Conservation (phyloP, 2,113 vertebrate genomes). For the Myodes glareolus region DNA sequence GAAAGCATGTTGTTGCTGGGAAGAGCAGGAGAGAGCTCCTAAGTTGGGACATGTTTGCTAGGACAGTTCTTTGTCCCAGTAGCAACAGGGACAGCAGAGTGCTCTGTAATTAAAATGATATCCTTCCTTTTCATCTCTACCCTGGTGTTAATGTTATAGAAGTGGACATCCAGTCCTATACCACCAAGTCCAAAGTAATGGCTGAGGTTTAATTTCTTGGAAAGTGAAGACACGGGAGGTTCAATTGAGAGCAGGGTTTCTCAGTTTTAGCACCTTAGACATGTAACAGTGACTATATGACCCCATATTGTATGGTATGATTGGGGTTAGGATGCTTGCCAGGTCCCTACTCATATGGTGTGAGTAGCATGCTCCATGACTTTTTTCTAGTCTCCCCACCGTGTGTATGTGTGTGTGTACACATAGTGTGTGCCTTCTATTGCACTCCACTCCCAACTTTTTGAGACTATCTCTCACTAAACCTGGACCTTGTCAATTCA, state of each 20-base stretch:
- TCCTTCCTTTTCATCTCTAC: not conserved
- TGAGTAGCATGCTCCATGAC: fast-evolving
- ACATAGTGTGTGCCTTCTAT: not conserved
- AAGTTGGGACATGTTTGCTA: too few relatives aligned
- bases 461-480: not conserved
- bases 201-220: not conserved
- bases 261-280: not conserved
- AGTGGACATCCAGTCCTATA: fast-evolving
- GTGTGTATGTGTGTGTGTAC: too few relatives aligned
- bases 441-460: not conserved
- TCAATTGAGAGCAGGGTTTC: not conserved
- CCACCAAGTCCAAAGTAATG: not conserved
- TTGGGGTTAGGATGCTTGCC: not conserved
- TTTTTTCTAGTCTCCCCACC: not conserved
- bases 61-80: not conserved
- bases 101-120: not conserved
- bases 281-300: too few relatives aligned
- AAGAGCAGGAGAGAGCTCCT: not conserved
- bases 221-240: not conserved
- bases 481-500: not conserved
- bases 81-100: not conserved
- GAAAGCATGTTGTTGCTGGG: not conserved
- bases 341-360: not conserved
- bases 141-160: not conserved
- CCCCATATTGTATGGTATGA: not conserved